Percentiles rank a stretch among this genome's conserved stretches.
Evolutionary conservation across 2,113 vertebrate genomes (phyloP).

Genomic region (Nettapus auritus): DNA sequence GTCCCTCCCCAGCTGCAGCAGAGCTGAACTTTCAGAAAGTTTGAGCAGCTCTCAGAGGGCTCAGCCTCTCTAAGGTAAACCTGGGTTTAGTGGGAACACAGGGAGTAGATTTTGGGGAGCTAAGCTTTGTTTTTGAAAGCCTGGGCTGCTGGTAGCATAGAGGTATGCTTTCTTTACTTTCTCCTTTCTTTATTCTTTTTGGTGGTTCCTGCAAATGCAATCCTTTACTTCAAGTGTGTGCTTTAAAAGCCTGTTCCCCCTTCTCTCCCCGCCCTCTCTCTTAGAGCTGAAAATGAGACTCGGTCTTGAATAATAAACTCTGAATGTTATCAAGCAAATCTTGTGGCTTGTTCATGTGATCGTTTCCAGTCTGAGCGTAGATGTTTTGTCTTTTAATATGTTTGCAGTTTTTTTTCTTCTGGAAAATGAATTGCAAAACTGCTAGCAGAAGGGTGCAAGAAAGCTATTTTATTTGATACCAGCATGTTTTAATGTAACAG

Average conservation of each 20-base stretch:
- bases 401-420: slow-evolving; percentile 24
- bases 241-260: slow-evolving; percentile 63
- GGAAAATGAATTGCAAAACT: slow-evolving; percentile 60
- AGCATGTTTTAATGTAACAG: neutral
- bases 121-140: neutral
- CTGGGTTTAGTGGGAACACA: neutral
- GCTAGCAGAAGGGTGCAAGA: slow-evolving; percentile 51
- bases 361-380: slow-evolving; percentile 31
- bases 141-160: neutral
- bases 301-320: slow-evolving; percentile 47
- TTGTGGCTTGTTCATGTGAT: slow-evolving; percentile 67
- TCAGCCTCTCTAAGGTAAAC: neutral
- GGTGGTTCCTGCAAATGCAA: neutral
- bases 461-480: slow-evolving; percentile 16
- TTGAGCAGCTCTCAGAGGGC: neutral
- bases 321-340: slow-evolving; percentile 70
- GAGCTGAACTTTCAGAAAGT: neutral
- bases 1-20: neutral
- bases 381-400: slow-evolving; percentile 45
- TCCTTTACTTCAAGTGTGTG: neutral
- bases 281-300: slow-evolving; percentile 42
- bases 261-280: slow-evolving; percentile 41
- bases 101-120: neutral
- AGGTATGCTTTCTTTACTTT: neutral
- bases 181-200: neutral